Base-by-base conservation (phyloP, 2,888 invertebrate genomes). In the Sthenelais limicola region DNA sequence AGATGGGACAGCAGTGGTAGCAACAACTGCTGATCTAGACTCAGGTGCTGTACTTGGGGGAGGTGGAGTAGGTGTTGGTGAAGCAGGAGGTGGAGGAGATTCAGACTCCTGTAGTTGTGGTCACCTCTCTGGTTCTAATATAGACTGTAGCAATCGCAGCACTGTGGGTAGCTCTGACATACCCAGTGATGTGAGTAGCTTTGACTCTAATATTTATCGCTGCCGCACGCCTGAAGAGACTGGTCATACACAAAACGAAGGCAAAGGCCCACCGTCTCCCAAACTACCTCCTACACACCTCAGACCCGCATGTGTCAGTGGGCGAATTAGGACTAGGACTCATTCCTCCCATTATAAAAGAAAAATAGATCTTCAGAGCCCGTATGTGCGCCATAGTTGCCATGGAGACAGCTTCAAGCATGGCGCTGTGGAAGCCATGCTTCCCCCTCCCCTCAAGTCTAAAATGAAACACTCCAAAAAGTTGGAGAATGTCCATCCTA, bases 101-200 rank as follows among this genome's bases (percentile, higher is more conserved):
- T 51, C 51, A n/a, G 51, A 51, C 35, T 48, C 51, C 1, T 69
- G 68, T 33, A 69, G 68, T 33, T 69, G 68, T 69, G 68, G 52
- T 7, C 28, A 47, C 3, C 32, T 69, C 1, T 33, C 43, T 56
- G 74, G 72, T 30, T 68, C 76, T 1, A 75, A 74, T 9, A 52
- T 74, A 28, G 73, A 76, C 9, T 78, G 77, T 69, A 83, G 83
- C 72, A 82, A 81, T 70, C 76, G 79, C 43, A 81, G 82, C 56
- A 82, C 81, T 3, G 82, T 78, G 56, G 83, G 83, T 30, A 83
- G 82, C 67, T 80, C 79, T 48, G 80, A 81, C n/a, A 77, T 82
- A 32, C 76, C 78, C 3, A 82, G 80, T 71, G 83, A 83, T 73
- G 76, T 79, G 18, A 82, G 81, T 74, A 82, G 83, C 73, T 82